Evolutionary conservation across 53 echinoderm and acorn worm species (phyloP).

Genomic region (Astropecten irregularis): DNA sequence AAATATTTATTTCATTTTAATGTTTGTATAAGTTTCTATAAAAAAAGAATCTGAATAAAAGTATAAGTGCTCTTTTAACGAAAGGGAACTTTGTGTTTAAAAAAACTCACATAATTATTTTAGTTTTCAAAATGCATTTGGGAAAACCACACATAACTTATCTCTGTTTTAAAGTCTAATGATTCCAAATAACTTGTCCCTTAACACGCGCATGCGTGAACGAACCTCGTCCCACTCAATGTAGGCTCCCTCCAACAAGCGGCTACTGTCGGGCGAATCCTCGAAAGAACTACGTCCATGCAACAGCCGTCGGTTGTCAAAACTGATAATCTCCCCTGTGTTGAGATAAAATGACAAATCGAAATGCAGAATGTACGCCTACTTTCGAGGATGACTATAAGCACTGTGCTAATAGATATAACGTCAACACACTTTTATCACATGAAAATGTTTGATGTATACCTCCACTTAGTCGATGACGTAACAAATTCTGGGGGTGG

Average conservation of each 20-base stretch:
- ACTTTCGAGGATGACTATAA: background rate
- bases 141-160: too few species aligned
- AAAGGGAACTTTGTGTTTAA: too few species aligned
- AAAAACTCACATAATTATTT: too few species aligned
- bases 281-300: conserved; percentile 69
- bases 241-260: conserved; percentile 77
- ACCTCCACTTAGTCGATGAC: conserved; percentile 65
- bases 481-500: conserved; percentile 45
- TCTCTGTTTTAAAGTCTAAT: too few species aligned
- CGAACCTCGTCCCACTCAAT: conserved; percentile 78
- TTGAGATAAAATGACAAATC: background rate
- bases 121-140: background rate
- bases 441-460: background rate
- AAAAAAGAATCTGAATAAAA: too few species aligned
- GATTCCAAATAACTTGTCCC: conserved; percentile 15
- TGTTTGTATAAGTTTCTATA: too few species aligned
- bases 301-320: conserved; percentile 79
- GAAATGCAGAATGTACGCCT: background rate
- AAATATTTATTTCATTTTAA: too few species aligned
- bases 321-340: conserved; percentile 72
- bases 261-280: background rate
- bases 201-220: conserved; percentile 66
- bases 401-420: background rate
- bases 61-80: too few species aligned
- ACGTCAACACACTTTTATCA: background rate